These are phyloP conservation scores for Pipistrellus pipistrellus DNA, from an alignment of 2,797 vertebrate species.

Conservation along the genomic window DNA sequence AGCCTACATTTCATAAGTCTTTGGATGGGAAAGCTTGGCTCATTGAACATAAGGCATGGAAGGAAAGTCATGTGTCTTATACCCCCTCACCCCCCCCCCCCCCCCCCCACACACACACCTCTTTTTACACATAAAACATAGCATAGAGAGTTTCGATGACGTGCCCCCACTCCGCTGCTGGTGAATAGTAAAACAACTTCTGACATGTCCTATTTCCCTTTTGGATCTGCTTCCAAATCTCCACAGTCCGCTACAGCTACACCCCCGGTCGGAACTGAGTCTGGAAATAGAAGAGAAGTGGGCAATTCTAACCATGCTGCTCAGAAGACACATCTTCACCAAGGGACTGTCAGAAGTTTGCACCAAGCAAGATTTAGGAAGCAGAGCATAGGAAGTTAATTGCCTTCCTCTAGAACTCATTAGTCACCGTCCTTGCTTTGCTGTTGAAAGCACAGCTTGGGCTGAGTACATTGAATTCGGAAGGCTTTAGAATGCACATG, in stretches of 20 bases:
- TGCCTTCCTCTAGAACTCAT: slow-evolving; percentile 66
- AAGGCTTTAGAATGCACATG: slow-evolving; percentile 1
- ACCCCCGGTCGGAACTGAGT: slow-evolving; percentile 46
- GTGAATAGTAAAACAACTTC: slow-evolving; percentile 7
- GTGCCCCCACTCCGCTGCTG: not conserved
- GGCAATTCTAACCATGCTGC: slow-evolving; percentile 71
- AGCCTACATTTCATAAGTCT: not conserved
- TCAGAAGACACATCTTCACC: slow-evolving; percentile 60
- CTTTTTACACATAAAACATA: not conserved
- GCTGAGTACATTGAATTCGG: slow-evolving; percentile 19
- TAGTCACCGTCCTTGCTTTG: slow-evolving; percentile 51
- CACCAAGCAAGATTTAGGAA: slow-evolving; percentile 32
- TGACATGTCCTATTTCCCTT: not conserved
- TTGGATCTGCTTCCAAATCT: not conserved
- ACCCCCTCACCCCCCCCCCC: not conserved
- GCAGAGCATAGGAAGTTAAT: slow-evolving; percentile 68
- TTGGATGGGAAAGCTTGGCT: slow-evolving; percentile 19
- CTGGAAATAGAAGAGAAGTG: slow-evolving; percentile 69
- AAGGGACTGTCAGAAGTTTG: slow-evolving; percentile 60
- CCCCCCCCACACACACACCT: too few relatives aligned
- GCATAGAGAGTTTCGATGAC: not conserved
- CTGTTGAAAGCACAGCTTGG: slow-evolving; percentile 56
- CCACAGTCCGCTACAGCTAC: not conserved
- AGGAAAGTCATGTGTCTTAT: not conserved
- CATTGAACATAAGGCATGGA: not conserved